Conservation (phyloP, 2,113 vertebrate genomes). For the Circaetus gallicus region DNA sequence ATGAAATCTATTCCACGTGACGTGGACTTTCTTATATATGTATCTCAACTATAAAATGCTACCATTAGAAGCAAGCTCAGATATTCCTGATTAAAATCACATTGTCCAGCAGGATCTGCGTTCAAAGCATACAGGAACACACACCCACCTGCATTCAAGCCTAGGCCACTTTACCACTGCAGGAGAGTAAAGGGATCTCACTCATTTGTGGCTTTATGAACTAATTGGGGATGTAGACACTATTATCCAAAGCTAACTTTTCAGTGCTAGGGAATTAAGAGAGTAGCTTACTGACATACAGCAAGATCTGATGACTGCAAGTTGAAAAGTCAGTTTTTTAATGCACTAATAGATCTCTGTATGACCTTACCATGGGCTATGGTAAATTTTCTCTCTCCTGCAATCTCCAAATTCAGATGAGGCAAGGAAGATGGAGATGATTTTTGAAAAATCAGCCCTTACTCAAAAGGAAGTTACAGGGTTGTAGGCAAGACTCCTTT, state of each 20-base stretch:
- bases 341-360: background rate
- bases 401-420: background rate
- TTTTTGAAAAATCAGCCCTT: background rate
- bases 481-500: background rate
- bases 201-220: background rate
- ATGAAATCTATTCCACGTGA: background rate
- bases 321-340: background rate
- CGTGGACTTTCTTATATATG: accelerated
- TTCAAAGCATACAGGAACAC: background rate
- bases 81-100: background rate
- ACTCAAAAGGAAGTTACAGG: background rate
- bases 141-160: background rate
- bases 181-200: background rate
- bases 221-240: background rate
- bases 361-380: background rate
- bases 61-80: background rate
- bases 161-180: background rate
- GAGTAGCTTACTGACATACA: background rate
- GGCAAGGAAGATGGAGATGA: background rate
- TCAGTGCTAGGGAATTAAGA: background rate
- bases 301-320: background rate
- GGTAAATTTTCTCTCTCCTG: background rate
- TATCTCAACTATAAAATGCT: background rate
- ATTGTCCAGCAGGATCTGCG: background rate
- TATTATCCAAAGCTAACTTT: background rate